A percentile compares a stretch with the other conserved stretches of the same genome.
Evolutionary conservation across 2,888 invertebrate species (phyloP).

Genomic region (Melieria crassipennis): DNA sequence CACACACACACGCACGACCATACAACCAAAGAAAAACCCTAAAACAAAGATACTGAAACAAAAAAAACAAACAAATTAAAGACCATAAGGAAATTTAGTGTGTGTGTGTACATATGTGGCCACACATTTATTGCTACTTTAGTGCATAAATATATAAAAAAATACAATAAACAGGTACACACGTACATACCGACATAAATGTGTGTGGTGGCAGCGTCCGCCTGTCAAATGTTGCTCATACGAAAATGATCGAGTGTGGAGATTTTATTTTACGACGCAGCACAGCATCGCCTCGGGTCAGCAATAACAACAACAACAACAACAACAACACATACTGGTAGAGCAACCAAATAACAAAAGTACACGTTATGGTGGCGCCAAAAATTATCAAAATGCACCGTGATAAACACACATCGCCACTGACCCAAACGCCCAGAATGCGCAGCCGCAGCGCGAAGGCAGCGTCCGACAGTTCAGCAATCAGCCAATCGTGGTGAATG

Average conservation of each 20-base stretch:
- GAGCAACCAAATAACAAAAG: conserved; percentile 9
- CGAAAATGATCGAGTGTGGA: conserved; percentile 62
- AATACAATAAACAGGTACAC: too few species aligned
- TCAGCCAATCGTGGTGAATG: too few species aligned
- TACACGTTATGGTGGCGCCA: conserved; percentile 50
- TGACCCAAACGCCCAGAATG: conserved; percentile 36
- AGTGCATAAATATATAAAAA: too few species aligned
- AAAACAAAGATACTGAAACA: too few species aligned
- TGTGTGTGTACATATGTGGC: conserved; percentile 36
- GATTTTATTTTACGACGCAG: conserved; percentile 62
- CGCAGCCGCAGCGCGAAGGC: neutral
- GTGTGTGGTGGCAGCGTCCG: conserved; percentile 46
- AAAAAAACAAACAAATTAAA: conserved; percentile 35
- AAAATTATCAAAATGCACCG: conserved; percentile 58
- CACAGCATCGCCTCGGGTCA: conserved; percentile 42
- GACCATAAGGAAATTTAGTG: conserved; percentile 33
- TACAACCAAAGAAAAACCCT: too few species aligned
- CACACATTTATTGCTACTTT: too few species aligned
- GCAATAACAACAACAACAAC: neutral
- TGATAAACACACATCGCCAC: conserved; percentile 52
- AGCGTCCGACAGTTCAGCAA: too few species aligned
- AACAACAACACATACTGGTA: neutral
- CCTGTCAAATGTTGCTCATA: conserved; percentile 60
- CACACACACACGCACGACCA: too few species aligned
- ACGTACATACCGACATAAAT: too few species aligned